phyloP scores from a whole-genome alignment of 2,888 invertebrate genomes.

The Agelastica alni region DNA sequence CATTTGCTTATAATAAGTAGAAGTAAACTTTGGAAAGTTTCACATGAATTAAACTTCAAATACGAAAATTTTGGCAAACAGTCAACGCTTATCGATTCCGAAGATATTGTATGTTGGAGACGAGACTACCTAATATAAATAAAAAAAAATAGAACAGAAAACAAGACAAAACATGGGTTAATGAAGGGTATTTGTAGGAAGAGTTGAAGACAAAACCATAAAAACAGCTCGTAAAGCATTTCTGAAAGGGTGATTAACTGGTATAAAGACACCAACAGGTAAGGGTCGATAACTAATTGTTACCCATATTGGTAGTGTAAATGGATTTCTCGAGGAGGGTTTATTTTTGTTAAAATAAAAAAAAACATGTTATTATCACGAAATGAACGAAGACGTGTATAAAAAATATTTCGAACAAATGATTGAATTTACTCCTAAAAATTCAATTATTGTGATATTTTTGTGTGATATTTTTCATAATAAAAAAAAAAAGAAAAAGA shows the following conservation, averaged over 20 bases:
- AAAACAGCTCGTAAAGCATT: not conserved
- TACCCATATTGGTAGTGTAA: conserved; percentile 1
- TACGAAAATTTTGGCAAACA: no score
- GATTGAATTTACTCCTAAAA: no score
- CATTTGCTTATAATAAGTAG: not conserved
- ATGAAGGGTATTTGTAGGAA: not conserved
- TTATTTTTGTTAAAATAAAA: not conserved
- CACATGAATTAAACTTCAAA: not conserved
- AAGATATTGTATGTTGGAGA: no score
- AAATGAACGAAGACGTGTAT: not conserved
- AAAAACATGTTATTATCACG: conserved; percentile 3
- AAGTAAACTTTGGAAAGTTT: not conserved
- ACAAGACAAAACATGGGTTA: not conserved
- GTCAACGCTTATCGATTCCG: no score
- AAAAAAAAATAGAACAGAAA: not conserved
- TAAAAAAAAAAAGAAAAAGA: no score
- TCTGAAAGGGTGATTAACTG: not conserved
- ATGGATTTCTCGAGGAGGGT: conserved; percentile 4
- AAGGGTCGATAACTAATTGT: conserved; percentile 4
- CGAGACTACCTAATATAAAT: no score
- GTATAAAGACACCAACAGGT: not conserved
- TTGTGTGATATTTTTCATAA: no score
- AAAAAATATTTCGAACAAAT: not conserved
- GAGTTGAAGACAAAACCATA: not conserved
- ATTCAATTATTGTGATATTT: no score